Percentiles rank a stretch among this genome's conserved stretches.
Evolutionary conservation across 2,797 vertebrate genomes (phyloP).

Genomic region (Hylomyscus alleni): DNA sequence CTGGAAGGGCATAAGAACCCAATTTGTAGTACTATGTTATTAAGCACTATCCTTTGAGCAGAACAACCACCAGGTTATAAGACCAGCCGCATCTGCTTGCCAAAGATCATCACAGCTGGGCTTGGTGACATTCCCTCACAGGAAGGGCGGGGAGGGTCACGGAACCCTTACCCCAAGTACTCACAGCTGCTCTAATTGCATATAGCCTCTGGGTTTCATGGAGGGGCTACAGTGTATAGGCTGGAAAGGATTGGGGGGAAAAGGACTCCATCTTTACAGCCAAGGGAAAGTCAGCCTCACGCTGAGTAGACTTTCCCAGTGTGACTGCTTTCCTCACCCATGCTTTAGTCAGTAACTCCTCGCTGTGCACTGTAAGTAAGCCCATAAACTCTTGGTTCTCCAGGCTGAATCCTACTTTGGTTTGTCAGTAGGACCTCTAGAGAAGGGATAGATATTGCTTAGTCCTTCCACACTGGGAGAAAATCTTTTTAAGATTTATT

Average conservation of each 20-base stretch:
- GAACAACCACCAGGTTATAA: not conserved
- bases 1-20: not conserved
- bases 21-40: slow-evolving; percentile 17
- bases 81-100: not conserved
- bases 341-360: not conserved
- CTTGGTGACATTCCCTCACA: not conserved
- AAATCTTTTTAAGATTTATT: too few species aligned
- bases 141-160: not conserved
- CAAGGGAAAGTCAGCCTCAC: not conserved
- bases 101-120: not conserved
- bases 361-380: not conserved
- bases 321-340: not conserved
- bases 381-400: not conserved
- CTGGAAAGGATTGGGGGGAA: not conserved
- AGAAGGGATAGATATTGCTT: not conserved
- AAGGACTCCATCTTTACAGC: not conserved
- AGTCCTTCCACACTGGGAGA: not conserved
- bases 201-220: not conserved
- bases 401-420: not conserved
- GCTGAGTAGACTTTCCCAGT: not conserved
- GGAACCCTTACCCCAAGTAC: not conserved
- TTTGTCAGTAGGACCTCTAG: not conserved
- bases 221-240: not conserved
- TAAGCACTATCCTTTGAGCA: not conserved
- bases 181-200: not conserved